Evolutionary conservation across 2,113 vertebrate genomes (phyloP).

Genomic region (Nymphicus hollandicus): DNA sequence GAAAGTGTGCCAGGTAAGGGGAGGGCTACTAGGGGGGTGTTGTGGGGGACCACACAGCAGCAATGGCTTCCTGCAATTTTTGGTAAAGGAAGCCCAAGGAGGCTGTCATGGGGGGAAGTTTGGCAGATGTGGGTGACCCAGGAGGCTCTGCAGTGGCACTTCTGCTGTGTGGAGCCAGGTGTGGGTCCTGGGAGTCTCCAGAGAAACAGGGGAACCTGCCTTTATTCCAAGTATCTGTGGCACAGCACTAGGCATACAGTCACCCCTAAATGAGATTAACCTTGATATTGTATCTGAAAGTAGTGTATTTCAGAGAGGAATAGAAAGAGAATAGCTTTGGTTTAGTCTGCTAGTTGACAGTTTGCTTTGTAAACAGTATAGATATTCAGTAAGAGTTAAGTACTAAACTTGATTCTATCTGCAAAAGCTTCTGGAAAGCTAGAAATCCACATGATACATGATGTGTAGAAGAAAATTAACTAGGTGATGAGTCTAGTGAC

Average conservation of each 20-base stretch:
- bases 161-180: background rate
- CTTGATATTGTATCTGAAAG: background rate
- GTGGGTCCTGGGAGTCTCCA: background rate
- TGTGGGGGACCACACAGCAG: accelerated
- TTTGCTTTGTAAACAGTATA: background rate
- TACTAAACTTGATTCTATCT: constrained; percentile 61
- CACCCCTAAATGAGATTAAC: background rate
- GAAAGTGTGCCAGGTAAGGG: constrained; percentile 73
- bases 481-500: constrained; percentile 68
- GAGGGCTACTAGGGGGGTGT: background rate
- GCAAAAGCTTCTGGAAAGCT: constrained; percentile 78
- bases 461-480: constrained; percentile 72
- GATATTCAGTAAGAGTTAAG: background rate
- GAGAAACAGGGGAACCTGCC: background rate
- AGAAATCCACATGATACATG: constrained; percentile 76
- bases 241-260: background rate
- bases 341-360: background rate
- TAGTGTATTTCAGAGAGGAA: background rate
- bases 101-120: background rate
- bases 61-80: background rate
- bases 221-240: background rate
- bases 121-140: background rate
- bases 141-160: background rate
- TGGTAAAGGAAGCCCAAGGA: background rate
- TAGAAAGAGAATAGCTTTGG: background rate